Base-by-base conservation (phyloP, 2,888 invertebrate species). In the Alcis repandata region DNA sequence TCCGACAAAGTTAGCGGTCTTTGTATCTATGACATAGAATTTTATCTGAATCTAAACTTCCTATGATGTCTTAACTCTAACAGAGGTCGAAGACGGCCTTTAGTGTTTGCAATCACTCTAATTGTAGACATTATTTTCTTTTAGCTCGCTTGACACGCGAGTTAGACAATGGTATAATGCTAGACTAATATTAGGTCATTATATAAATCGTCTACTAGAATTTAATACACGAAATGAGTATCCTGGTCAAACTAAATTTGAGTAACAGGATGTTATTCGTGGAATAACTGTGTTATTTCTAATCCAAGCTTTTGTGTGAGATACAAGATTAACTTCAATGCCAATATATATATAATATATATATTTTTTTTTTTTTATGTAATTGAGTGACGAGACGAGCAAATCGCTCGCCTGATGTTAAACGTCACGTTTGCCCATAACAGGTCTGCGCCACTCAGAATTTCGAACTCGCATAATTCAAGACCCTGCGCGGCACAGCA, bases 61-160 rank as follows among this genome's bases (percentile, higher is more conserved):
- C 27, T 48, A 48, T 48, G 38, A 52, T 52, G 22, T 59, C 52
- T 52, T 7, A 36, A 53, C 33, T 54, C 48, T 22, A 17, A 56
- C 32, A 32, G 20, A 46, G 15, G n/a, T 38, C 32, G 15, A 36
- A 57, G 56, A 49, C 43, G 11, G 33, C 17, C 49, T 59, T 71
- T 68, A 68, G 45, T 52, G 59, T 68, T 59, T 68, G 70, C 68
- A 71, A 68, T 67, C 57, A 54, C 46, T 57, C 58, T 68, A 67
- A 71, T 67, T 63, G 59, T 56, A 15, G 46, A 17, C 54, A 71
- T 71, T 71, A 67, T 67, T 66, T 63, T 59, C 43, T 65, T 48
- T 33, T 19, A 56, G 56, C 58, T 51, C 41, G 63, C 58, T 65
- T 38, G 53, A 67, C 68, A 69, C 59, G 68, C 68, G 19, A 61